Evolutionary conservation across 2,888 invertebrate species (phyloP).

Genomic region (Heterodera filipjevi): DNA sequence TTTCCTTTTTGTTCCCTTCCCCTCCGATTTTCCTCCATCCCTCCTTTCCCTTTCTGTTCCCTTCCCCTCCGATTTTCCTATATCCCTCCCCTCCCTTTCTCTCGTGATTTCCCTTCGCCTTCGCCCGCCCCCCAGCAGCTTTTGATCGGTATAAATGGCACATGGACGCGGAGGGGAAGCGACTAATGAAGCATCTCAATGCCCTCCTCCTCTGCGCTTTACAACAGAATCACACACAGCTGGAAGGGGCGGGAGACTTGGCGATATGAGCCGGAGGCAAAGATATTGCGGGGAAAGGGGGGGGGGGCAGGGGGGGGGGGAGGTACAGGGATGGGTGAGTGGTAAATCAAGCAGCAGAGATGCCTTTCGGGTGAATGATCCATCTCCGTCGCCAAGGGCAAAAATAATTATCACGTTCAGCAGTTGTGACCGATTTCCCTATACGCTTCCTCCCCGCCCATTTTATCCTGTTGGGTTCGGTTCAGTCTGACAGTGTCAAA

Average conservation of each 20-base stretch:
- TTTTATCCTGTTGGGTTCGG: not conserved
- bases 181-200: slow-evolving; percentile 2
- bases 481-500: not conserved
- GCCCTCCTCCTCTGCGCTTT: not conserved
- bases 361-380: not conserved
- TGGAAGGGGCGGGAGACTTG: not conserved
- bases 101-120: not conserved
- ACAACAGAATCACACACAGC: not conserved
- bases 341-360: not conserved
- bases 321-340: not conserved
- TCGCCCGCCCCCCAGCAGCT: not conserved
- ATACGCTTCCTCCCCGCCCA: not conserved
- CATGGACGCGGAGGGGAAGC: not conserved
- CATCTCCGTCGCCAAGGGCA: not conserved
- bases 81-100: not conserved
- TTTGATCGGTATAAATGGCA: not conserved
- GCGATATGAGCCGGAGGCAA: not conserved
- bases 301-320: not conserved
- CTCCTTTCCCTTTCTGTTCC: not conserved
- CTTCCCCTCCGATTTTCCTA: no score
- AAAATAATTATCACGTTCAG: slow-evolving; percentile 4
- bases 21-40: no score
- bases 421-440: not conserved
- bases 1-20: no score
- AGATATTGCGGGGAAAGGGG: not conserved